phyloP scores from a whole-genome alignment of 92 coral and sea anemone species.

The Zoanthus gigantus region DNA sequence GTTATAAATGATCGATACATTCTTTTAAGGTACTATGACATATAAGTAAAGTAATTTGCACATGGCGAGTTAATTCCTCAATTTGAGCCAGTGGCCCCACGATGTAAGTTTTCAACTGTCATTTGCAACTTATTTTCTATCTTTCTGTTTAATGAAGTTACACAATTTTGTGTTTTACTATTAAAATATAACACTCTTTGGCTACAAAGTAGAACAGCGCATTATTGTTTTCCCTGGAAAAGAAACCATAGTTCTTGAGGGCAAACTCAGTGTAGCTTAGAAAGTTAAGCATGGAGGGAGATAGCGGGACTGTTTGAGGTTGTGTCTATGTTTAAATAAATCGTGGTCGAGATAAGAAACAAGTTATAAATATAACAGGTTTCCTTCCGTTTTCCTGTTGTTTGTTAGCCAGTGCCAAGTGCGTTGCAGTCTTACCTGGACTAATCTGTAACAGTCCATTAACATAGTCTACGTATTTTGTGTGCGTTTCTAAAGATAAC shows the following conservation, averaged over 20 bases:
- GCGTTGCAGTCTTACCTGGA: too few species aligned
- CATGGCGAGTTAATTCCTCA: too few species aligned
- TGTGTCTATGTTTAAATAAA: constrained; percentile 7
- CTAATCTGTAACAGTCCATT: too few species aligned
- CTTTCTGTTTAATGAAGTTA: background rate
- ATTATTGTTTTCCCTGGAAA: constrained; percentile 4
- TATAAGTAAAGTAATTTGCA: background rate
- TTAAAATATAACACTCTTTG: background rate
- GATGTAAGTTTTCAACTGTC: too few species aligned
- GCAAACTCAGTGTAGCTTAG: background rate
- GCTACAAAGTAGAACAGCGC: background rate
- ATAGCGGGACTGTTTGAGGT: constrained; percentile 21
- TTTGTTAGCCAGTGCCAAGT: background rate
- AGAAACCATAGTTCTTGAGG: constrained; percentile 8
- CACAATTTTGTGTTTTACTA: background rate
- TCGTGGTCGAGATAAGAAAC: background rate
- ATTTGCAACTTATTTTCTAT: too few species aligned
- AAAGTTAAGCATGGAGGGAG: background rate
- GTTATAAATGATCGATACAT: too few species aligned
- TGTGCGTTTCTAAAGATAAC: too few species aligned
- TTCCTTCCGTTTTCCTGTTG: background rate
- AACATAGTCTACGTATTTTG: too few species aligned
- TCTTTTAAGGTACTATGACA: too few species aligned
- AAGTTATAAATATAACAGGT: background rate
- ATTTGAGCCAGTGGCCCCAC: too few species aligned